A percentile compares a stretch with the other conserved stretches of the same genome.
These are phyloP conservation scores for Triops longicaudatus DNA, from an alignment of 1,140 invertebrate species.

Conservation along the genomic window DNA sequence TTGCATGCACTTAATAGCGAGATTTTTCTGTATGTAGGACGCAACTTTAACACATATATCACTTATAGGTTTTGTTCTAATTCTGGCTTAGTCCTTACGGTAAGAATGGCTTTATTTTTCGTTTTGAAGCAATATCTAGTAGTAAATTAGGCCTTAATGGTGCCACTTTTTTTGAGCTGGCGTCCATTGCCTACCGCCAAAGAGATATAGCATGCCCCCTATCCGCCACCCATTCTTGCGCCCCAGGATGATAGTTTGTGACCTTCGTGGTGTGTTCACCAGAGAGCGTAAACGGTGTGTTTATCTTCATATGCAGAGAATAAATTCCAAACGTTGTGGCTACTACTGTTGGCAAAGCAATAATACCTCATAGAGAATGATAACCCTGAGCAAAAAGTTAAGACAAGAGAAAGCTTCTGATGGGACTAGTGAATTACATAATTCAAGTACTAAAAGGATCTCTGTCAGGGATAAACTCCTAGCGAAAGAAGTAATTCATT, in stretches of 20 bases:
- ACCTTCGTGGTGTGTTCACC: too few species aligned
- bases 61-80: too few species aligned
- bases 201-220: too few species aligned
- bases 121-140: too few species aligned
- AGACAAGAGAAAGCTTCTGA: not conserved
- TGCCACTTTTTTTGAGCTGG: too few species aligned
- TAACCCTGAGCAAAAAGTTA: not conserved
- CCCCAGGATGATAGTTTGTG: too few species aligned
- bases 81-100: conserved; percentile 29
- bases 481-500: conserved; percentile 59
- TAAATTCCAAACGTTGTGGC: conserved; percentile 3
- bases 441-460: conserved; percentile 47
- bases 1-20: not conserved
- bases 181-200: too few species aligned
- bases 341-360: not conserved
- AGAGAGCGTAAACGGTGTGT: too few species aligned
- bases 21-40: not conserved
- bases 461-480: conserved; percentile 76
- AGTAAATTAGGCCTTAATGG: too few species aligned
- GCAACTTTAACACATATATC: too few species aligned
- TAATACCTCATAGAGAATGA: not conserved
- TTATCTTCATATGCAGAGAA: not conserved
- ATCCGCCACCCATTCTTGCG: too few species aligned
- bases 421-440: not conserved
- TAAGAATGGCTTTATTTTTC: too few species aligned